Base-by-base conservation (phyloP, 1,140 invertebrate genomes). In the Drosophila paulistorum region DNA sequence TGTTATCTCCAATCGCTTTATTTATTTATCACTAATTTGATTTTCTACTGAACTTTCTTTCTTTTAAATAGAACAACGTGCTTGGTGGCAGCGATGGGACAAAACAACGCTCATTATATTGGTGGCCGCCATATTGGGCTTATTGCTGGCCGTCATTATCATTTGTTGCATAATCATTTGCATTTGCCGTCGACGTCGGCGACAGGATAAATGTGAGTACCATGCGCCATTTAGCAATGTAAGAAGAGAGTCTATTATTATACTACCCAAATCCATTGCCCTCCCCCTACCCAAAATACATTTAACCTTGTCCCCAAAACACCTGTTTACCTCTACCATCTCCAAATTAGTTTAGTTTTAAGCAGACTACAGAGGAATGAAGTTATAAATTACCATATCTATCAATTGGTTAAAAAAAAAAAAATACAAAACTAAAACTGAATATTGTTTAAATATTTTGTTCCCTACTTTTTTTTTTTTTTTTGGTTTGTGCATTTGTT, bases 191-290 rank as follows among this genome's bases (percentile, higher is more conserved):
- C 94, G 96, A 65, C 96, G 96, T 92, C 93, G 96, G 74, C 95
- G 95, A 63, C 95, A 95, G 79, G 96, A 96, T 86, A 97, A 97
- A 95, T 97, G 96, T 97, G 93, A 97, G 96, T 97, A 86, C 68
- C 67, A 71, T 42, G 63, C 9, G 45, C 45, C 14, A 30, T 30
- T 30, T 30, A 30, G 6, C 6, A 30, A 30, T 30, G 5, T 30
- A 37, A 37, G 35, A 55, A 13, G 37, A 39, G 37, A 39, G 11
- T 39, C 37, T 13, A 4, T 11, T 11, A 13, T 4, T 26, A 13
- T 37, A n/a, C 9, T 1, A 2, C 33, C 37, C n/a, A 66, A 65
- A 62, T 41, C 14, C 17, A 48, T 51, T 20, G 17, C 45, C 45
- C 45, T 14, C 6, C 42, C 45, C 0, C 7, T 0, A 3, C 45